A percentile compares a stretch with the other conserved stretches of the same genome.
Evolutionary conservation across 2,113 vertebrate genomes (phyloP).

Genomic region (Apus apus): DNA sequence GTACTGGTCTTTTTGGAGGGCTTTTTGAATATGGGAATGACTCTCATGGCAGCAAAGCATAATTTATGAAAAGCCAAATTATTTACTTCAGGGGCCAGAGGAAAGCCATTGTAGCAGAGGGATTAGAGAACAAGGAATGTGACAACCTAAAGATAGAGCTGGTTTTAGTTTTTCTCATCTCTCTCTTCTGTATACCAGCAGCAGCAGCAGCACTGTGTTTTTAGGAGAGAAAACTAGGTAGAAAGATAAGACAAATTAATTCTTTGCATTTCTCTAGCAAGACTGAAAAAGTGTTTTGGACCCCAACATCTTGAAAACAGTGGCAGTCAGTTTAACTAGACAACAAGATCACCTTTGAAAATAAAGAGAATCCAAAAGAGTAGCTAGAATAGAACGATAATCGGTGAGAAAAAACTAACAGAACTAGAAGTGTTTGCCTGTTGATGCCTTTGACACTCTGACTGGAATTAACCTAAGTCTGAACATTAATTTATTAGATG

Average conservation of each 20-base stretch:
- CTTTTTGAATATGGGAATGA: not conserved
- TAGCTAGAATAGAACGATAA: not conserved
- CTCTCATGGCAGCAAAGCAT: not conserved
- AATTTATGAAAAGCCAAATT: not conserved
- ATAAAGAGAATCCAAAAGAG: not conserved
- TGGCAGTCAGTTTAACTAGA: not conserved
- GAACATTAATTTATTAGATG: not conserved
- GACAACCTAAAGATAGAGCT: not conserved
- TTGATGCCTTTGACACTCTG: not conserved
- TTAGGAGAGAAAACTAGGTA: not conserved
- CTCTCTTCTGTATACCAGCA: not conserved
- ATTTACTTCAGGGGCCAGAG: not conserved
- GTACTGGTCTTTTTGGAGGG: not conserved
- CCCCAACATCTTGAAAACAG: not conserved
- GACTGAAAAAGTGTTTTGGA: not conserved
- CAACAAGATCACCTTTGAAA: not conserved
- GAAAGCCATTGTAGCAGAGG: not conserved
- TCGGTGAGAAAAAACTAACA: not conserved
- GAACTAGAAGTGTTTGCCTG: not conserved
- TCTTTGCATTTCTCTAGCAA: not conserved
- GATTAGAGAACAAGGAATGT: not conserved
- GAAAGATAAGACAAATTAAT: not conserved
- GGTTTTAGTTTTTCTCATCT: not conserved
- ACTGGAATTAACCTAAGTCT: not conserved
- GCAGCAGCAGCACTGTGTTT: not conserved